A percentile compares a stretch with the other conserved stretches of the same genome.
phyloP scores from a whole-genome alignment of 2,888 invertebrate genomes.

The Troides aeacus region DNA sequence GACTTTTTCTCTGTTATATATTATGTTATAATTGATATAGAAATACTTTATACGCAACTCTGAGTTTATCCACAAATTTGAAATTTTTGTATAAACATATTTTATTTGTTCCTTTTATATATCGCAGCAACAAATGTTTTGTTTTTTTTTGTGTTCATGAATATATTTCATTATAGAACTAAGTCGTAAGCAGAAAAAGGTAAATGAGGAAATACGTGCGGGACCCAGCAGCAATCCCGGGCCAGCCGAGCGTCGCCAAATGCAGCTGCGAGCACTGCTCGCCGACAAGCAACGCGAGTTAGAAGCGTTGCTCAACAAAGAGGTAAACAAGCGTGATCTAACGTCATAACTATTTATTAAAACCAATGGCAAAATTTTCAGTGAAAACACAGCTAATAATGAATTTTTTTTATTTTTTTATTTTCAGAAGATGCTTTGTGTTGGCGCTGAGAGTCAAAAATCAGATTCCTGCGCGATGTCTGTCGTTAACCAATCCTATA shows the following conservation, averaged over 20 bases:
- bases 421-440: slow-evolving; percentile 58
- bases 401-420: slow-evolving; percentile 10
- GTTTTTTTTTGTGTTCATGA: neutral
- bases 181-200: slow-evolving; percentile 69
- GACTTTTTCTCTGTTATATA: too few species aligned
- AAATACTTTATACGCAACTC: too few species aligned
- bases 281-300: slow-evolving; percentile 83
- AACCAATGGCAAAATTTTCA: too few species aligned
- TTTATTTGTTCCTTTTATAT: too few species aligned
- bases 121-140: neutral
- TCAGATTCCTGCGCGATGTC: slow-evolving; percentile 61
- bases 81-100: too few species aligned
- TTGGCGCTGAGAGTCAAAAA: slow-evolving; percentile 54
- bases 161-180: slow-evolving; percentile 43
- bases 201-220: slow-evolving; percentile 61
- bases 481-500: slow-evolving; percentile 67
- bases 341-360: too few species aligned
- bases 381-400: too few species aligned
- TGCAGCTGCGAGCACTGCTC: slow-evolving; percentile 77
- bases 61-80: too few species aligned
- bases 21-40: too few species aligned
- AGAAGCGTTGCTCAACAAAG: slow-evolving; percentile 83
- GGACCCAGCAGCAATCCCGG: slow-evolving; percentile 49
- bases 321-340: slow-evolving; percentile 47
- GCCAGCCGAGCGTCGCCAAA: slow-evolving; percentile 75